Evolutionary conservation across 2,888 invertebrate genomes (phyloP), one percentile per base, ranked within the genome.

Genomic region (Sminthurinus aureus): DNA sequence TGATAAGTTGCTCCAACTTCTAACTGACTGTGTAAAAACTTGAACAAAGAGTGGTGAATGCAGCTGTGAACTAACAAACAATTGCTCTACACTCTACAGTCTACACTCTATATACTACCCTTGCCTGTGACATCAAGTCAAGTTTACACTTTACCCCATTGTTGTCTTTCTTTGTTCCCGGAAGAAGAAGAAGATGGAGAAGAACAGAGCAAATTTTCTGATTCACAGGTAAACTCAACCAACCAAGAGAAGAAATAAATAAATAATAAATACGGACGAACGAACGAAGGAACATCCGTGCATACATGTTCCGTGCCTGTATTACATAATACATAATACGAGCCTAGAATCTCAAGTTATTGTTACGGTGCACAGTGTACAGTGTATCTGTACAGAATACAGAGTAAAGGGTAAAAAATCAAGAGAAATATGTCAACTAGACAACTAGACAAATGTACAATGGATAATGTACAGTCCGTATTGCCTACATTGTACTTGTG

Each of bases 81-180:
- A n/a, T 22, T 12, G 22, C 82, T 69, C 66, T 64, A 76, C 82
- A 82, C 66, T 67, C 76, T n/a, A 69, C 66, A 82, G 52, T 38
- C 18, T 12, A 24, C 18, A 38, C 6, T 12, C 38, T 18, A 22
- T 38, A 38, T 38, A 82, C 26, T 6, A 75, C 51, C 50, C 50
- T 75, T 77, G 71, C 22, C 71, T 78, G 73, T 83, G 83, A 83
- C 83, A 78, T 78, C 78, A 24, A 69, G 83, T 83, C 83, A 83
- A 83, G 79, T 69, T n/a, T 78, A 51, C 15, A 67, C 76, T 69
- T n/a, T 78, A 51, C 15, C 51, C 76, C 75, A 83, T 83, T 83
- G 83, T 83, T 77, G 73, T 64, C 18, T 50, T 52, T 74, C 76
- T 71, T 83, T 83, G 69, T 78, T 73, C 83, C 83, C 66, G 38